These are phyloP conservation scores for Pseudomyrmex cubaensis DNA, from an alignment of 1,140 invertebrate genomes.

Conservation along the genomic window DNA sequence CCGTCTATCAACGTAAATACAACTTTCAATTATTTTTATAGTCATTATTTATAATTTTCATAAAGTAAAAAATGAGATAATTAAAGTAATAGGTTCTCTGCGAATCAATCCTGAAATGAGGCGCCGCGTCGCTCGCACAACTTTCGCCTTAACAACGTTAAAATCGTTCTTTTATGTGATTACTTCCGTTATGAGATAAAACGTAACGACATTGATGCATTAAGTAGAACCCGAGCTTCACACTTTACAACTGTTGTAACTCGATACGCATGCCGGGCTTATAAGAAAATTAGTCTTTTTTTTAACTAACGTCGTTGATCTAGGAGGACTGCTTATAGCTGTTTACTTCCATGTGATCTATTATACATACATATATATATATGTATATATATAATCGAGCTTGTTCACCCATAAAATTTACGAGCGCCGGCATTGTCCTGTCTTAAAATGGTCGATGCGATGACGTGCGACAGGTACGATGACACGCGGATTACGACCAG, in stretches of 20 bases:
- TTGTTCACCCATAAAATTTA: slow-evolving; percentile 64
- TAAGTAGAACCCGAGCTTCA: slow-evolving; percentile 7
- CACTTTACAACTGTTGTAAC: slow-evolving; percentile 18
- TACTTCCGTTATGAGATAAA: slow-evolving; percentile 3
- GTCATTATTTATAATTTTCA: slow-evolving; percentile 45
- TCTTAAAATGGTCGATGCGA: slow-evolving; percentile 54
- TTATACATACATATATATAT: too few relatives aligned
- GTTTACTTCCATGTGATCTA: slow-evolving; percentile 18
- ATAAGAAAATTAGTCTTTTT: slow-evolving; percentile 19
- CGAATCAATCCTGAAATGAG: background rate
- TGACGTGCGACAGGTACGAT: slow-evolving; percentile 65
- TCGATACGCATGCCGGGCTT: slow-evolving; percentile 25
- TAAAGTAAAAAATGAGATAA: slow-evolving; percentile 45
- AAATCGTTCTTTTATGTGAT: slow-evolving; percentile 32
- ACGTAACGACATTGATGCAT: slow-evolving; percentile 21
- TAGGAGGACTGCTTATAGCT: background rate
- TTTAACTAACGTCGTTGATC: background rate
- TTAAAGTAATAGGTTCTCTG: background rate
- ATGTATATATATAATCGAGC: slow-evolving; percentile 28
- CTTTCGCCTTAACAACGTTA: background rate
- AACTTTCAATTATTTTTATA: slow-evolving; percentile 24
- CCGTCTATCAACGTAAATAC: slow-evolving; percentile 11
- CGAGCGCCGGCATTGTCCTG: slow-evolving; percentile 58
- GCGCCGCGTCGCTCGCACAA: background rate
- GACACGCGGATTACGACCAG: slow-evolving; percentile 66